Conservation (phyloP, 1,140 invertebrate species). For the Copidosoma floridanum region DNA sequence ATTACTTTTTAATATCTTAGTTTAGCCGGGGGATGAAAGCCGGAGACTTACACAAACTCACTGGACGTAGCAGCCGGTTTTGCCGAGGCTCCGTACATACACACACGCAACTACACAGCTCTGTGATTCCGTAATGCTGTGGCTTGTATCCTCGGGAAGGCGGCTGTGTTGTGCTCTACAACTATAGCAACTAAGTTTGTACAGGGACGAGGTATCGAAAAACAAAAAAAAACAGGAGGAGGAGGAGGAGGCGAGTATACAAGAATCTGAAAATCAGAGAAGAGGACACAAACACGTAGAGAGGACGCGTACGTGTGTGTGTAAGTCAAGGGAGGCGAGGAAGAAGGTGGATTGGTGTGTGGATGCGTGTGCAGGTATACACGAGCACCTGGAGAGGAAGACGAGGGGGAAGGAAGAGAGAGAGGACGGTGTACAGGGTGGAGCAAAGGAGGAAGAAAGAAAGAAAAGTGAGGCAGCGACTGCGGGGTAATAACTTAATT, state of each 20-base stretch:
- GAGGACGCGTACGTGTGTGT: no score
- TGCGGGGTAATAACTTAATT: slow-evolving; percentile 59
- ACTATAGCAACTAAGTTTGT: no score
- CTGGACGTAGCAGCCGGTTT: no score
- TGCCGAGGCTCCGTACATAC: no score
- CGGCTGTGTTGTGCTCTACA: no score
- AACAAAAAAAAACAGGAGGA: not conserved
- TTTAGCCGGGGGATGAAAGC: no score
- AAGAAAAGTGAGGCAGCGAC: slow-evolving; percentile 38
- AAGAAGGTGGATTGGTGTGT: slow-evolving; percentile 21
- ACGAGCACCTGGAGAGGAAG: slow-evolving; percentile 5
- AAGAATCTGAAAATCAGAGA: slow-evolving; percentile 4
- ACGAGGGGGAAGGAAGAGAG: not conserved
- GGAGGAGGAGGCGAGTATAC: not conserved
- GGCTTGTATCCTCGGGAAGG: no score
- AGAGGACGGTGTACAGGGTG: not conserved
- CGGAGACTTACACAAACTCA: no score
- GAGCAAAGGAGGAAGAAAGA: slow-evolving; percentile 13
- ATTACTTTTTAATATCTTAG: no score
- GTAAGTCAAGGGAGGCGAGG: not conserved
- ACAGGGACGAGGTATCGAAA: not conserved
- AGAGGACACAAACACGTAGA: not conserved
- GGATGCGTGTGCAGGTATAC: slow-evolving; percentile 34
- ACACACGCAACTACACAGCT: no score
- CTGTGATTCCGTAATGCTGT: no score